Conservation (phyloP, 2,888 invertebrate species). For the Tigriopus californicus region DNA sequence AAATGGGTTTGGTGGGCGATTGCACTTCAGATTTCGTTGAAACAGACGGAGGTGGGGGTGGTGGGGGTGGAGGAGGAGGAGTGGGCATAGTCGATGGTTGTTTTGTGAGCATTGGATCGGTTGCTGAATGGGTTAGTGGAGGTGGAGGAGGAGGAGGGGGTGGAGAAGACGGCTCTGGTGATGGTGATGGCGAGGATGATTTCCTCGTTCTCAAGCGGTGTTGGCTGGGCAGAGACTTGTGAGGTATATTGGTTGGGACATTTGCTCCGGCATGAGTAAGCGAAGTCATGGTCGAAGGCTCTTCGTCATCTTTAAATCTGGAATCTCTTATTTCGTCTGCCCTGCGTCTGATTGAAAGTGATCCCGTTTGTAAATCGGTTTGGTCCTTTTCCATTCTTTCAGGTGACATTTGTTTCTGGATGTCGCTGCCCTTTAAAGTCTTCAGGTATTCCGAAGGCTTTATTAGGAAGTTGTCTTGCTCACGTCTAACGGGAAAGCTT, state of each 20-base stretch:
- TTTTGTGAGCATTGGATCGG: neutral
- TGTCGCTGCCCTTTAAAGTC: no score
- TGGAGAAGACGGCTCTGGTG: no score
- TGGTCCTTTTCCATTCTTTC: no score
- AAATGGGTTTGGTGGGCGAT: neutral
- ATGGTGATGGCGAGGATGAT: no score
- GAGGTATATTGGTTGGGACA: no score
- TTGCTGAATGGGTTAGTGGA: conserved; percentile 2
- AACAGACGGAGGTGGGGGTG: conserved; percentile 4
- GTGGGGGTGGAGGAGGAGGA: conserved; percentile 9
- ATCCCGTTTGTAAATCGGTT: no score
- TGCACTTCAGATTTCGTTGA: neutral
- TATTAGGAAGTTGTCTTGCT: conserved; percentile 59
- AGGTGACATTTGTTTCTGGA: no score
- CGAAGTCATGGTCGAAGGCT: conserved; percentile 3
- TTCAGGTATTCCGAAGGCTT: conserved; percentile 79
- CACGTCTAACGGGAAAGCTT: conserved; percentile 45
- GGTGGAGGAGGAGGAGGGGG: conserved; percentile 15
- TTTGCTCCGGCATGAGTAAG: neutral
- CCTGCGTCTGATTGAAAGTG: no score
- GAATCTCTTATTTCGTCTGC: no score
- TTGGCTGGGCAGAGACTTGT: no score
- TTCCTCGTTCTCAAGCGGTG: no score
- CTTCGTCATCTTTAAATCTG: no score
- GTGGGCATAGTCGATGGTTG: neutral